These are phyloP conservation scores for Scaptomyza parva DNA, from an alignment of 2,888 invertebrate species.

Conservation along the genomic window DNA sequence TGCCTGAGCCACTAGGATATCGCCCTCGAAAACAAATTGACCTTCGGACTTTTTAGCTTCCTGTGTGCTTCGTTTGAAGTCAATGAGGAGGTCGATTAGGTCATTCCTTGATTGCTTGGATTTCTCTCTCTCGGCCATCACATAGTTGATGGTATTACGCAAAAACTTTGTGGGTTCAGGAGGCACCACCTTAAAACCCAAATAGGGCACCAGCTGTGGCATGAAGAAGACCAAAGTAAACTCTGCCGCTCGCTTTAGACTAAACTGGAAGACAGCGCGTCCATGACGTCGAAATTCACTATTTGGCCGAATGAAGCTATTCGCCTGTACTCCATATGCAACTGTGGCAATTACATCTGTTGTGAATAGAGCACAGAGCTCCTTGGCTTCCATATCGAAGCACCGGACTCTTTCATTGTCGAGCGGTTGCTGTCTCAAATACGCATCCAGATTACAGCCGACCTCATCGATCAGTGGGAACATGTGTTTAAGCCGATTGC, in stretches of 20 bases:
- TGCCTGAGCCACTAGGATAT: constrained; percentile 83
- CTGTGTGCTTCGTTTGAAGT: constrained; percentile 83
- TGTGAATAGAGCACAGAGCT: constrained; percentile 82
- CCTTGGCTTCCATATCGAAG: constrained; percentile 81
- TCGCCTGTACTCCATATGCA: constrained; percentile 85
- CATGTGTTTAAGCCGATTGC: constrained; percentile 83
- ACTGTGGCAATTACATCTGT: constrained; percentile 85
- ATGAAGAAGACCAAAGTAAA: constrained; percentile 84
- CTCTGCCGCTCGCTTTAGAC: constrained; percentile 80
- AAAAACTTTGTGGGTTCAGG: constrained; percentile 82
- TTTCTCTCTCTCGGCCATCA: constrained; percentile 83
- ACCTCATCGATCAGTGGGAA: constrained; percentile 82
- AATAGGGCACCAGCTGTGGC: constrained; percentile 82
- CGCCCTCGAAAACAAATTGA: constrained; percentile 80
- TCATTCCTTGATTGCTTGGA: constrained; percentile 84
- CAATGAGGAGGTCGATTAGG: constrained; percentile 86
- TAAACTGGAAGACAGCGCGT: constrained; percentile 83
- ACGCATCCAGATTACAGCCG: constrained; percentile 77
- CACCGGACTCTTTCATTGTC: constrained; percentile 62
- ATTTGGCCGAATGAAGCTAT: constrained; percentile 84
- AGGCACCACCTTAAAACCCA: constrained; percentile 84
- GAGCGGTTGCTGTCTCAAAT: constrained; percentile 69
- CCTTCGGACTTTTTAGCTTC: constrained; percentile 51
- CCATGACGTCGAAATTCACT: constrained; percentile 85
- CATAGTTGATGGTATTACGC: constrained; percentile 83